These are phyloP conservation scores for Chlorops oryzae DNA, from an alignment of 1,140 invertebrate species.

Conservation along the genomic window DNA sequence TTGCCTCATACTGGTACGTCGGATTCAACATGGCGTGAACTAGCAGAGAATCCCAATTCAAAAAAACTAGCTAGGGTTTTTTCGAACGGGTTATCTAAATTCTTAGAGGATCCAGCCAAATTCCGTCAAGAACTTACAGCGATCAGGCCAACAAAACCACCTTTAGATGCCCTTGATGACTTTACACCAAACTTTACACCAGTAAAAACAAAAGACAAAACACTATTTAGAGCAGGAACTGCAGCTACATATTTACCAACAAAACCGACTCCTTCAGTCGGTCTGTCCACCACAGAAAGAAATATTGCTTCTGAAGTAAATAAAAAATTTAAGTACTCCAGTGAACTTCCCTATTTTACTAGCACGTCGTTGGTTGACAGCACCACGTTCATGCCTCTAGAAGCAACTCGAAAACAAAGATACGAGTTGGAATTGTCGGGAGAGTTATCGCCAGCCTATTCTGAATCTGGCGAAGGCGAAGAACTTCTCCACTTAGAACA, in stretches of 20 bases:
- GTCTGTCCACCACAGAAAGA: slow-evolving; percentile 32
- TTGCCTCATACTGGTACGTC: slow-evolving; percentile 44
- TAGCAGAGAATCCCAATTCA: slow-evolving; percentile 58
- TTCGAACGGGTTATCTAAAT: slow-evolving; percentile 71
- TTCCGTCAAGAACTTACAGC: slow-evolving; percentile 65
- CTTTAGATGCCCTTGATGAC: slow-evolving; percentile 25
- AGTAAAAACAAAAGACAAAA: slow-evolving; percentile 30
- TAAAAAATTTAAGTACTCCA: too few relatives aligned
- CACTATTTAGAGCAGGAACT: slow-evolving; percentile 37
- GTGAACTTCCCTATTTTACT: too few relatives aligned
- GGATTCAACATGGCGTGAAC: slow-evolving; percentile 25
- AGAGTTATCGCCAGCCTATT: slow-evolving; percentile 28
- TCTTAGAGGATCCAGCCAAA: slow-evolving; percentile 70
- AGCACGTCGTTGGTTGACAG: slow-evolving; percentile 29
- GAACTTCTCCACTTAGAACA: slow-evolving; percentile 41
- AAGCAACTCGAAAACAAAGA: slow-evolving; percentile 11
- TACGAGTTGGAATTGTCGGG: slow-evolving; percentile 28
- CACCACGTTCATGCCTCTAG: slow-evolving; percentile 24
- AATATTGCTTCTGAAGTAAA: too few relatives aligned
- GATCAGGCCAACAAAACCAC: slow-evolving; percentile 71
- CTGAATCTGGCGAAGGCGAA: slow-evolving; percentile 34
- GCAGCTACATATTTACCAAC: slow-evolving; percentile 43
- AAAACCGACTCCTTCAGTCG: slow-evolving; percentile 20
- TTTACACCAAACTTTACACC: slow-evolving; percentile 23
- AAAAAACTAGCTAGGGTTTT: slow-evolving; percentile 75